phyloP scores from a whole-genome alignment of 2,113 vertebrate species.

The Ariopsis seemanni region DNA sequence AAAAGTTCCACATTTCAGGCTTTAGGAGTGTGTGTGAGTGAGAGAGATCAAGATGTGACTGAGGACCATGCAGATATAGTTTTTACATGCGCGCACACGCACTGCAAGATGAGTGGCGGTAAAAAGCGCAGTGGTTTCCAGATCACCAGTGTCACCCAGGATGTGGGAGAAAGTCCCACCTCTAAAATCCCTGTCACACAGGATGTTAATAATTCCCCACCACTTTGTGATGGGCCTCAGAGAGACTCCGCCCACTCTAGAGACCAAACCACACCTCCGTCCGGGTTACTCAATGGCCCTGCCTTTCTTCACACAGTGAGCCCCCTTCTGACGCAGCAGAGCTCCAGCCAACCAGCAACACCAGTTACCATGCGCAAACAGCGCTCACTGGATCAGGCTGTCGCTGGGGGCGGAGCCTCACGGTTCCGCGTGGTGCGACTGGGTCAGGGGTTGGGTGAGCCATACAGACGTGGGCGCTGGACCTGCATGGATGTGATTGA shows the following conservation, averaged over 20 bases:
- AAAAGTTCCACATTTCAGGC: background rate
- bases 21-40: background rate
- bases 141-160: conserved; percentile 86
- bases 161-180: conserved; percentile 50
- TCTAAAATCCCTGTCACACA: conserved; percentile 28
- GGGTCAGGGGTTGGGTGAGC: conserved; percentile 71
- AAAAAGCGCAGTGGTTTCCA: conserved; percentile 87
- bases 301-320: conserved; percentile 28
- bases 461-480: conserved; percentile 82
- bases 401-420: conserved; percentile 52
- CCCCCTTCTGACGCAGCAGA: conserved; percentile 48
- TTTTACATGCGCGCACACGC: background rate
- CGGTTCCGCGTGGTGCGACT: conserved; percentile 84
- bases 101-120: conserved; percentile 73
- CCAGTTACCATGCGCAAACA: conserved; percentile 61
- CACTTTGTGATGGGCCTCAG: background rate
- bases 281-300: conserved; percentile 51
- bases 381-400: conserved; percentile 47
- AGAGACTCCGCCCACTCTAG: background rate
- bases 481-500: conserved; percentile 80
- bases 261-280: conserved; percentile 2
- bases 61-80: background rate
- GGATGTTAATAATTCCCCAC: background rate
- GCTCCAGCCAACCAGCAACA: conserved; percentile 68
- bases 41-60: conserved; percentile 5